phyloP scores from a whole-genome alignment of 1,140 invertebrate species.

The Cyclina sinensis region DNA sequence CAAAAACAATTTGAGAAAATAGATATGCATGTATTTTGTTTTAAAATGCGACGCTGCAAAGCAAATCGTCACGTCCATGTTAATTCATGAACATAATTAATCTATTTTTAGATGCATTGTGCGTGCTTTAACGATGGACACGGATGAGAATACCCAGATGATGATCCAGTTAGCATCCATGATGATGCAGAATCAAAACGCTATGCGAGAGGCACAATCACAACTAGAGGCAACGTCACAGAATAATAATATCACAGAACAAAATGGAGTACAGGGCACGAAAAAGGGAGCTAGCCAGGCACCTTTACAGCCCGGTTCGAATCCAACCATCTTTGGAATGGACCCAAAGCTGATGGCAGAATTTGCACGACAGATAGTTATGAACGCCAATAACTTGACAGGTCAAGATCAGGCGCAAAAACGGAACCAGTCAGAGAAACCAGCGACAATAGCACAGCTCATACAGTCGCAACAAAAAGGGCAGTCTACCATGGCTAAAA shows the following conservation, averaged over 20 bases:
- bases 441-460: conserved; percentile 45
- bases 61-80: too few relatives aligned
- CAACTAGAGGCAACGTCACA: conserved; percentile 2
- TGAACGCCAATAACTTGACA: conserved; percentile 23
- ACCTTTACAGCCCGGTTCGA: background rate
- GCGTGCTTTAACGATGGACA: background rate
- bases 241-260: background rate
- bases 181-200: conserved; percentile 65
- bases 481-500: conserved; percentile 8
- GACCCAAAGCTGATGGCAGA: conserved; percentile 62
- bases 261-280: background rate
- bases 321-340: conserved; percentile 1
- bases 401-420: background rate
- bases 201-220: conserved; percentile 48
- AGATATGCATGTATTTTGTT: too few relatives aligned
- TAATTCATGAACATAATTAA: too few relatives aligned
- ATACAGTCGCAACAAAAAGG: conserved; percentile 59
- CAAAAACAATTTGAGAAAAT: too few relatives aligned
- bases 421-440: conserved; percentile 3
- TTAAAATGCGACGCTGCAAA: too few relatives aligned
- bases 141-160: conserved; percentile 67
- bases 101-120: background rate
- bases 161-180: conserved; percentile 67
- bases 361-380: conserved; percentile 57
- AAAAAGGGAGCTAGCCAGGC: background rate